Conservation (phyloP, 2,888 invertebrate genomes). For the Taphrorychus bicolor region DNA sequence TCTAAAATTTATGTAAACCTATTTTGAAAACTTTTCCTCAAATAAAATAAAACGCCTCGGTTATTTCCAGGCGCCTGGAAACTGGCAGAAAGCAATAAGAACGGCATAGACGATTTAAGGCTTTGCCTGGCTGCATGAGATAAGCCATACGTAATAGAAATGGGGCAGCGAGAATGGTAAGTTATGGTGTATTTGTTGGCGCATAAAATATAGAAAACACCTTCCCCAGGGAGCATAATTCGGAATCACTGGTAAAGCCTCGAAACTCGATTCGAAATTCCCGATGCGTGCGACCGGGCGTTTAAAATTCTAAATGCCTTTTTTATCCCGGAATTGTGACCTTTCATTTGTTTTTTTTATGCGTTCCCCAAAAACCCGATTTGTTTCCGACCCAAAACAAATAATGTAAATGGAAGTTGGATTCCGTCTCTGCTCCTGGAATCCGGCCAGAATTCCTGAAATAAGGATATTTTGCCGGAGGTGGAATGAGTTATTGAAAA, state of each 20-base stretch:
- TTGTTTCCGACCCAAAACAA: neutral
- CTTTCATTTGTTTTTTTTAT: neutral
- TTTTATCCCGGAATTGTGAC: neutral
- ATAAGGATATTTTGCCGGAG: neutral
- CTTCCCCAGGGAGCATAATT: neutral
- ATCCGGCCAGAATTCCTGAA: neutral
- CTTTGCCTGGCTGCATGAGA: neutral
- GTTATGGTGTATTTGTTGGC: neutral
- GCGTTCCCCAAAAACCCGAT: neutral
- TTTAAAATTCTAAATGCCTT: neutral
- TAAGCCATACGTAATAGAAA: neutral
- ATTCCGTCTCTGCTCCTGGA: neutral
- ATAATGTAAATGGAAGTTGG: slow-evolving; percentile 5
- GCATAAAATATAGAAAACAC: neutral
- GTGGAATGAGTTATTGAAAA: neutral
- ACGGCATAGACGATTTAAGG: neutral
- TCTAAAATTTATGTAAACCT: neutral
- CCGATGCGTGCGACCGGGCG: neutral
- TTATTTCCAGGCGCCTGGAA: neutral
- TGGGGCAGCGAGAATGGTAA: neutral
- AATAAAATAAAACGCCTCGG: neutral
- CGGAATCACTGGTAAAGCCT: neutral
- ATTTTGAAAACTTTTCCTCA: neutral
- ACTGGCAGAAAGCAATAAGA: neutral
- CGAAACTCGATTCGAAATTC: neutral